phyloP scores from a whole-genome alignment of 2,113 vertebrate species.

The Addax nasomaculatus region DNA sequence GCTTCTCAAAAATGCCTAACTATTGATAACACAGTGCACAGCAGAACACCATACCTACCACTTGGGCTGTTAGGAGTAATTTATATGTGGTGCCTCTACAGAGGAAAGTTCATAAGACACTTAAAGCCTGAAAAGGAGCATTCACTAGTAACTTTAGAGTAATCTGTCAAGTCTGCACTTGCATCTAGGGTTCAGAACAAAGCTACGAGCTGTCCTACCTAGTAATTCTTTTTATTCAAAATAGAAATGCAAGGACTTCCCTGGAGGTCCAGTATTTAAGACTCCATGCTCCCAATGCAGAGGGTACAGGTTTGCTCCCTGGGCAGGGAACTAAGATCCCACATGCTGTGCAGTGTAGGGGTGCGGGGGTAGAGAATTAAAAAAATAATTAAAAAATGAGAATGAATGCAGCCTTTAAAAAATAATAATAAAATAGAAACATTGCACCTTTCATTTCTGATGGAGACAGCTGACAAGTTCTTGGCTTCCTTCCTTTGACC shows the following conservation, averaged over 20 bases:
- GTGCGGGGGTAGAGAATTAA: accelerated
- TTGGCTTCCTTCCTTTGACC: neutral
- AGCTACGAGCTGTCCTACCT: neutral
- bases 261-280: neutral
- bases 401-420: neutral
- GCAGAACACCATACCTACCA: neutral
- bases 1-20: neutral
- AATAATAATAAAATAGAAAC: neutral
- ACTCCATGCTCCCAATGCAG: neutral
- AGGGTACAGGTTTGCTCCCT: neutral
- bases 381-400: neutral
- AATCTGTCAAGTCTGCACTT: neutral
- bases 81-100: neutral
- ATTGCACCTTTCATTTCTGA: neutral
- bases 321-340: neutral
- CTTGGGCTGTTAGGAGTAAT: neutral
- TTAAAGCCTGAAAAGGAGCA: neutral
- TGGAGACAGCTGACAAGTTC: neutral
- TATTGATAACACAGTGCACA: neutral
- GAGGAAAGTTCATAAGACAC: neutral
- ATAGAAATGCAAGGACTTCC: neutral
- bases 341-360: neutral
- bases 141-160: neutral
- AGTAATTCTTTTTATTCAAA: neutral
- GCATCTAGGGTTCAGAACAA: neutral